These are phyloP conservation scores for Sepioteuthis lessoniana DNA, from an alignment of 2,888 invertebrate genomes.

Conservation along the genomic window DNA sequence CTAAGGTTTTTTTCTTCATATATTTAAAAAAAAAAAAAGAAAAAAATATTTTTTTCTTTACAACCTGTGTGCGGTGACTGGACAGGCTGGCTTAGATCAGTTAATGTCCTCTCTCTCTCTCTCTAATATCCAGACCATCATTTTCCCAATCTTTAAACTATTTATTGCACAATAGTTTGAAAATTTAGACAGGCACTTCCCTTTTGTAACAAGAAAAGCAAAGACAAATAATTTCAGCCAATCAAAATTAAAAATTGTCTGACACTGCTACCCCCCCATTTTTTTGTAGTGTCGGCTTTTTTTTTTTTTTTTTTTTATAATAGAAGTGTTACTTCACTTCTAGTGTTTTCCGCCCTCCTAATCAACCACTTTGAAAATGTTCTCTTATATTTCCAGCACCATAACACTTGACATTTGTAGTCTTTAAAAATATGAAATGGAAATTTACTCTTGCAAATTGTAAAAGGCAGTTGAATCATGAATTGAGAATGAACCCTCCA, in stretches of 20 bases:
- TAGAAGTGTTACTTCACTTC: not conserved
- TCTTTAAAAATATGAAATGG: not conserved
- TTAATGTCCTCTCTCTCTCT: not conserved
- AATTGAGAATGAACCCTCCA: not conserved
- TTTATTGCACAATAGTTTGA: not conserved
- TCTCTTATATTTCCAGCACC: conserved; percentile 1
- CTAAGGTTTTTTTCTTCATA: not conserved
- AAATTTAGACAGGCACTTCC: not conserved
- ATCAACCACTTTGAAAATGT: not conserved
- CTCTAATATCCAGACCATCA: not conserved
- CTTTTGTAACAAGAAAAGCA: not conserved
- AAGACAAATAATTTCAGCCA: not conserved
- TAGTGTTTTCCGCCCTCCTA: not conserved
- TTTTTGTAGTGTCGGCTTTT: not conserved
- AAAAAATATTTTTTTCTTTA: not conserved
- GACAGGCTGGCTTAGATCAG: not conserved
- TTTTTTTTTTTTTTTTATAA: too few relatives aligned
- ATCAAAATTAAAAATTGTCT: not conserved
- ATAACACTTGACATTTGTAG: not conserved
- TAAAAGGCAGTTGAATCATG: too few relatives aligned
- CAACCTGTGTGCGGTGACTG: not conserved
- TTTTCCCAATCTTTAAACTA: conserved; percentile 33
- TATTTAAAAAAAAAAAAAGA: not conserved
- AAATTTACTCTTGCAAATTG: not conserved
- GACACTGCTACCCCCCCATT: not conserved